Percentiles rank a stretch among this genome's conserved stretches.
These are phyloP conservation scores for Sinella curviseta DNA, from an alignment of 1,140 invertebrate species.

Conservation along the genomic window DNA sequence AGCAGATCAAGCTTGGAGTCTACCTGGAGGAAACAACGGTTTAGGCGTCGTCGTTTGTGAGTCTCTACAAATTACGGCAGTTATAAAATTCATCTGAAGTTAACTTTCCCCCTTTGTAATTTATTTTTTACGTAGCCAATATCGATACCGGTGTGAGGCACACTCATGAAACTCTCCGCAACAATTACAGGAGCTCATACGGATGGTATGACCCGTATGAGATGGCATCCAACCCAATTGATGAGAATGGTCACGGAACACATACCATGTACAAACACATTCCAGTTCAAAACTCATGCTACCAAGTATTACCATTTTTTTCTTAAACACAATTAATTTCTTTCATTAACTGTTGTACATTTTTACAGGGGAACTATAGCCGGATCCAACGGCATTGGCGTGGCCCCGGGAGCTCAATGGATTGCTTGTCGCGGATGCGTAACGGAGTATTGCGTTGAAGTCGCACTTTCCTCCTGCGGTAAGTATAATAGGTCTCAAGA, in stretches of 20 bases:
- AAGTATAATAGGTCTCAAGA: no score
- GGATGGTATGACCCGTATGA: conserved; percentile 11
- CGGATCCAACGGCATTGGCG: background rate
- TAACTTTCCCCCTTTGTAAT: background rate
- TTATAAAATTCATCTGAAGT: background rate
- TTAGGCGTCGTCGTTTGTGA: no score
- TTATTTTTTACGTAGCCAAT: background rate
- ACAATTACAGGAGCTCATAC: background rate
- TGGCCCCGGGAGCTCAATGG: conserved; percentile 1
- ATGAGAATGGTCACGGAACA: background rate
- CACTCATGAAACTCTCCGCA: background rate
- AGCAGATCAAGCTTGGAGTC: no score
- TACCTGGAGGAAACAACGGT: conserved; percentile 29
- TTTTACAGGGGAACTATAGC: conserved; percentile 7
- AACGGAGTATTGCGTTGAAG: background rate
- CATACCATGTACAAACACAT: no score
- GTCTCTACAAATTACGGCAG: no score
- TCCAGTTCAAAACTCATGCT: no score
- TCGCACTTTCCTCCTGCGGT: background rate
- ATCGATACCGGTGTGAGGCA: conserved; percentile 18
- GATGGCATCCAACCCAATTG: background rate
- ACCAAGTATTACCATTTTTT: background rate
- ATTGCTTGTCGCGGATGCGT: background rate
- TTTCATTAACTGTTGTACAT: no score
- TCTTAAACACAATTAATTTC: background rate